phyloP scores from a whole-genome alignment of 2,888 invertebrate species.

The Euclidia mi region DNA sequence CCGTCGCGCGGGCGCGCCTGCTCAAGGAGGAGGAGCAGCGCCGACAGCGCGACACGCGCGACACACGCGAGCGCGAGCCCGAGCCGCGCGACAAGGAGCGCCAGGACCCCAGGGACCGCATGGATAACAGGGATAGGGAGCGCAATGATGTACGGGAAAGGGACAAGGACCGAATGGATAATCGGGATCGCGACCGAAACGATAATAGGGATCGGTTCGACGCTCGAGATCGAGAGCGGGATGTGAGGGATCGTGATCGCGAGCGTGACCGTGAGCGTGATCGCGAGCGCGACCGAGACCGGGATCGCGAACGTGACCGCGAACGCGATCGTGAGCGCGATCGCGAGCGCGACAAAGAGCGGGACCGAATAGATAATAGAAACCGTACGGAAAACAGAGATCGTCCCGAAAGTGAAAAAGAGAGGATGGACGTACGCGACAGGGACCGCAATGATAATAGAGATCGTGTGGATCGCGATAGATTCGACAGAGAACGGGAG shows the following conservation, averaged over 20 bases:
- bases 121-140: conserved; percentile 79
- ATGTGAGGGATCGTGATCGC: conserved; percentile 60
- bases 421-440: conserved; percentile 32
- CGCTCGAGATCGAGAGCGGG: conserved; percentile 60
- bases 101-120: conserved; percentile 65
- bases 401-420: conserved; percentile 61
- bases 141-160: conserved; percentile 63
- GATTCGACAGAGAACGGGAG: conserved; percentile 65
- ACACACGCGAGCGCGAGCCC: conserved; percentile 63
- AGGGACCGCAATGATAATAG: conserved; percentile 64
- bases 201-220: conserved; percentile 72
- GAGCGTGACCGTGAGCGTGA: conserved; percentile 32
- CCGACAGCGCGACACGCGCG: conserved; percentile 80
- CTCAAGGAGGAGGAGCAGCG: conserved; percentile 97
- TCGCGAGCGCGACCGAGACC: conserved; percentile 55
- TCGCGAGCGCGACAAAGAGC: conserved; percentile 61
- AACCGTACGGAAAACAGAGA: conserved; percentile 70
- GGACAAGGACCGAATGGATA: conserved; percentile 56
- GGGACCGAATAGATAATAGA: conserved; percentile 67
- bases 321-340: conserved; percentile 58
- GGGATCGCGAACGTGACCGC: conserved; percentile 77
- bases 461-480: conserved; percentile 67
- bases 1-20: conserved; percentile 95
- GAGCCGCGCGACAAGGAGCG: conserved; percentile 44
- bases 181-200: conserved; percentile 76